phyloP scores from a whole-genome alignment of 2,797 vertebrate genomes.

The Enteromius argenteus region DNA sequence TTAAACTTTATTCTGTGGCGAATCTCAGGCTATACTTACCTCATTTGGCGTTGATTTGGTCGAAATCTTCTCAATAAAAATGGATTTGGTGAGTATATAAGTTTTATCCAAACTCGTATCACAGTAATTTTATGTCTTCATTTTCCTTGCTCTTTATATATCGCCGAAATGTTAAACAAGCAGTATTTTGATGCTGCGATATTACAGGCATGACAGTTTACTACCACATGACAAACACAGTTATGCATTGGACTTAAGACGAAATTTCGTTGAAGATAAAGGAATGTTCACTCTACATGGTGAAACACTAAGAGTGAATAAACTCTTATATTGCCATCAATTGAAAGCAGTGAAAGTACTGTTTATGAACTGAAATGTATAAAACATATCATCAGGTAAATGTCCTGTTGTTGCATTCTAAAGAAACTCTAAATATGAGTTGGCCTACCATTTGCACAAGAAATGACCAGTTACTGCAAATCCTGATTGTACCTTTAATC shows the following conservation, averaged over 20 bases:
- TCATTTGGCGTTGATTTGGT: background rate
- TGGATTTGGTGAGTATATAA: background rate
- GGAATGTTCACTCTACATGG: background rate
- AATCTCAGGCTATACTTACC: background rate
- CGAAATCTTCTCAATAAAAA: background rate
- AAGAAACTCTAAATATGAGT: background rate
- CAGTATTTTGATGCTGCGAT: background rate
- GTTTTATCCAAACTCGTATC: background rate
- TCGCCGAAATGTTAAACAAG: background rate
- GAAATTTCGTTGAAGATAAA: background rate
- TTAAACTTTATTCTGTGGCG: background rate
- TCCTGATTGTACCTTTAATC: slow-evolving; percentile 4
- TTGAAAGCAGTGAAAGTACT: background rate
- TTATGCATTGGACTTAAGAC: too few species aligned
- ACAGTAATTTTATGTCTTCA: background rate
- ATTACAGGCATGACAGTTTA: background rate
- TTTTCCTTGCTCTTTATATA: background rate
- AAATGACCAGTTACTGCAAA: background rate
- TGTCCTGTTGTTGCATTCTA: background rate
- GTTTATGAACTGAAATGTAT: background rate
- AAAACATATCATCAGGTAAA: background rate
- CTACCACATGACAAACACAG: background rate
- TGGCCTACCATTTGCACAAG: background rate
- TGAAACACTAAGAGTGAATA: background rate
- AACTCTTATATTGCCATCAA: background rate